Evolutionary conservation across 2,797 vertebrate species (phyloP).

Genomic region (Cheirogaleus major): DNA sequence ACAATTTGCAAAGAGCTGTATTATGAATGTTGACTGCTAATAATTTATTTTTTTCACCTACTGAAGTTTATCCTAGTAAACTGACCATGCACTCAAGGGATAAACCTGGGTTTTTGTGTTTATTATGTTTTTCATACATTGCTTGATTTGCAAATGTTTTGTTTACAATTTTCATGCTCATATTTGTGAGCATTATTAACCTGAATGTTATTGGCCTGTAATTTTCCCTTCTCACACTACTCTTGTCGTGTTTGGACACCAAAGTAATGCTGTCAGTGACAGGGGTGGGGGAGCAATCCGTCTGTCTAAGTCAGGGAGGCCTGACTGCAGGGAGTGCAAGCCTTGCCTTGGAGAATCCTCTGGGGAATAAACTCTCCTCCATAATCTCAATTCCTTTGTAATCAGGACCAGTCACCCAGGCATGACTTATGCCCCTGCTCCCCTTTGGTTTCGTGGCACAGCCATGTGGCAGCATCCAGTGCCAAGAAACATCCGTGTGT

Average conservation of each 20-base stretch:
- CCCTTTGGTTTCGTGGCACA: background rate
- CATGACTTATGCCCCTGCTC: background rate
- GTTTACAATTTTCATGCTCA: background rate
- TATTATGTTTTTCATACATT: background rate
- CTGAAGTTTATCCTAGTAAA: background rate
- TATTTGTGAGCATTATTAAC: background rate
- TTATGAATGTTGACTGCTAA: background rate
- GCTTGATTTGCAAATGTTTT: background rate
- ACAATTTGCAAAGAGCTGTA: background rate
- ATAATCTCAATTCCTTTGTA: background rate
- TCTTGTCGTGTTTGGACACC: background rate
- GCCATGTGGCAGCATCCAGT: background rate
- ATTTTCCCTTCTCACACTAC: background rate
- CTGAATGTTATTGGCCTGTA: too few species aligned
- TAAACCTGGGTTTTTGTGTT: background rate
- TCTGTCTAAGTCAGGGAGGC: background rate
- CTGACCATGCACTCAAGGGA: background rate
- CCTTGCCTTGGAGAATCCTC: background rate
- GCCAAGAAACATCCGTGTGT: background rate
- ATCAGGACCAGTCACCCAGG: background rate
- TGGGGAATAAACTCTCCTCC: background rate
- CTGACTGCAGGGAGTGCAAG: background rate
- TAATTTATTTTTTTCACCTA: background rate
- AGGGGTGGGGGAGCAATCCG: fast-evolving
- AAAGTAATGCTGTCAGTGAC: background rate